A percentile compares a stretch with the other conserved stretches of the same genome.
phyloP scores from a whole-genome alignment of 1,140 invertebrate species.

The Lethrus apterus region DNA sequence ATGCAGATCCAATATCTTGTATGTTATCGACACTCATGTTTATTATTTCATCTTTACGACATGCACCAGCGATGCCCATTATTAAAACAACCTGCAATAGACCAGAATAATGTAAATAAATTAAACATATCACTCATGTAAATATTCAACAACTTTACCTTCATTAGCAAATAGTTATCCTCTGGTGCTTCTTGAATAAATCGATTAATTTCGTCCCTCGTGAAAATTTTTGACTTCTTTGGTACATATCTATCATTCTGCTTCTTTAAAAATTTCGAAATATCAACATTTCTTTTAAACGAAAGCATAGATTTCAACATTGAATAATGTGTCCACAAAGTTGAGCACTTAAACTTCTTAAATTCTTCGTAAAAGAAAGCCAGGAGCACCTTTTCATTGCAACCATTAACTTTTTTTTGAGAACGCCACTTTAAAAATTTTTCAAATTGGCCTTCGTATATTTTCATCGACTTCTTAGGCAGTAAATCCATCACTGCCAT shows the following conservation, averaged over 20 bases:
- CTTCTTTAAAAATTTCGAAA: slow-evolving; percentile 3
- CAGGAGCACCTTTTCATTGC: no score
- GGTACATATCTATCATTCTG: neutral
- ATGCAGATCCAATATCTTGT: no score
- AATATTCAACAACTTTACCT: neutral
- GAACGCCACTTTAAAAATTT: no score
- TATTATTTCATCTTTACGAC: no score
- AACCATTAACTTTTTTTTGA: no score
- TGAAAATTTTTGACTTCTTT: neutral
- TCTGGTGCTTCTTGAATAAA: neutral
- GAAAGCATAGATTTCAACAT: slow-evolving; percentile 1
- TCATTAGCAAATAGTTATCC: neutral
- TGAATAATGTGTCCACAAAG: neutral
- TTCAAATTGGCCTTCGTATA: no score
- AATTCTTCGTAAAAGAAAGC: no score
- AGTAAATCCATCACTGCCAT: no score
- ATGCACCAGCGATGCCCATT: neutral
- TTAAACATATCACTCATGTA: neutral
- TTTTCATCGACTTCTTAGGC: no score
- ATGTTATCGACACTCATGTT: no score
- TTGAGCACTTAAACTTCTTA: no score
- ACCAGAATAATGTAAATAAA: slow-evolving; percentile 3
- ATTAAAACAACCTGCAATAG: slow-evolving; percentile 2
- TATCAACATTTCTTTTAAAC: slow-evolving; percentile 1
- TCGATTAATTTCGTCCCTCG: slow-evolving; percentile 1